Evolutionary conservation across 2,888 invertebrate species (phyloP).

Genomic region (Timandra comae): DNA sequence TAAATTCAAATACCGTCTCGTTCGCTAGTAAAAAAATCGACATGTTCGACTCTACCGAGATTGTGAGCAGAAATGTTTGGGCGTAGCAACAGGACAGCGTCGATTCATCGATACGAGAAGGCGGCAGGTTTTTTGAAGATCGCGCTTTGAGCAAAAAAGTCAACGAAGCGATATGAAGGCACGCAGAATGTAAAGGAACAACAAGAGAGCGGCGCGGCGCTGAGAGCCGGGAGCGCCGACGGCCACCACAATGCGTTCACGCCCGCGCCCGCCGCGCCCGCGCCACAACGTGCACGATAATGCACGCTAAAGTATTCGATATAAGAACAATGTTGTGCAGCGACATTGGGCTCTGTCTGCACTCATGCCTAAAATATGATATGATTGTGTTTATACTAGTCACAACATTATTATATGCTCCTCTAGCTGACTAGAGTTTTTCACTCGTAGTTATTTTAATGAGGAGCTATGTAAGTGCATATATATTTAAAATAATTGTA

Average conservation of each 20-base stretch:
- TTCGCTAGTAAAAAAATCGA: slow-evolving; percentile 17
- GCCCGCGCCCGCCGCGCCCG: too few relatives aligned
- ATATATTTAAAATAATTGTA: slow-evolving; percentile 5
- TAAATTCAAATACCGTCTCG: slow-evolving; percentile 23
- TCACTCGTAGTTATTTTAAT: too few relatives aligned
- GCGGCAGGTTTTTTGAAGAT: slow-evolving; percentile 51
- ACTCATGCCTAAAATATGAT: slow-evolving; percentile 36
- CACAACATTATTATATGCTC: too few relatives aligned
- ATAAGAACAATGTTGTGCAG: slow-evolving; percentile 47
- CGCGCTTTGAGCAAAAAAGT: slow-evolving; percentile 50
- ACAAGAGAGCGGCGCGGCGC: slow-evolving; percentile 39
- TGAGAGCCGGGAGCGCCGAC: slow-evolving; percentile 33
- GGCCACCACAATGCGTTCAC: too few relatives aligned
- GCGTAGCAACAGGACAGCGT: slow-evolving; percentile 32
- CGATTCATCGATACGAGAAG: slow-evolving; percentile 37
- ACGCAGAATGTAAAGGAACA: slow-evolving; percentile 60
- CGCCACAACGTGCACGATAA: slow-evolving; percentile 57
- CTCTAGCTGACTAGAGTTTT: too few relatives aligned
- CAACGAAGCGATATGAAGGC: slow-evolving; percentile 48
- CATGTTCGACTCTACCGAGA: slow-evolving; percentile 19
- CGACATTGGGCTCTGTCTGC: slow-evolving; percentile 21
- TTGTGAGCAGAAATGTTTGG: slow-evolving; percentile 20
- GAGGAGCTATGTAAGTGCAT: too few relatives aligned
- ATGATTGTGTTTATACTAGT: slow-evolving; percentile 37
- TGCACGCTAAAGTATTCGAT: slow-evolving; percentile 55